Evolutionary conservation across 1,140 invertebrate genomes (phyloP).

Genomic region (Phymorhynchus buccinoides): DNA sequence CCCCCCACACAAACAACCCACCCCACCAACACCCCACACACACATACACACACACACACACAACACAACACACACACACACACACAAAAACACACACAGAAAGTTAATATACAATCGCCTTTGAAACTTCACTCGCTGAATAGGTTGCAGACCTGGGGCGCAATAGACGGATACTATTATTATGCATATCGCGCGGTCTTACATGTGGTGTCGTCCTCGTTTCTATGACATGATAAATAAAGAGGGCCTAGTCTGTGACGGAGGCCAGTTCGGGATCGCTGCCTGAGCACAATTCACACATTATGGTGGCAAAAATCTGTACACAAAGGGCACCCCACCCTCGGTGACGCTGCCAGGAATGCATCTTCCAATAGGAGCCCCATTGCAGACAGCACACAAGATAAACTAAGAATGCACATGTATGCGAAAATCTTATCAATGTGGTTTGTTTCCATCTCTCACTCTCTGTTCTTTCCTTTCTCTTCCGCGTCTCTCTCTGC

Average conservation of each 20-base stretch:
- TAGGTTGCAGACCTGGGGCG: too few relatives aligned
- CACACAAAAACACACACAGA: neutral
- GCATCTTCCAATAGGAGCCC: neutral
- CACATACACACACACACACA: neutral
- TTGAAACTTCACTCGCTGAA: too few relatives aligned
- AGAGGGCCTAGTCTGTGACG: neutral
- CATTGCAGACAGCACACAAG: too few relatives aligned
- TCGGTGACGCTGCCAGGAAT: neutral
- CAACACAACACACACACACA: neutral
- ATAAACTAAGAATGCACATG: too few relatives aligned
- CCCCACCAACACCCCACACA: too few relatives aligned
- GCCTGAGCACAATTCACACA: neutral
- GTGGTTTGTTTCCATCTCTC: too few relatives aligned
- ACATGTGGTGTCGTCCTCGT: neutral
- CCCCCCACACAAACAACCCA: too few relatives aligned
- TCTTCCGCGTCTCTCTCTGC: too few relatives aligned
- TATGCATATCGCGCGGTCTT: constrained; percentile 26
- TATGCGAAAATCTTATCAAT: too few relatives aligned
- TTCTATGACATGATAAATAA: neutral
- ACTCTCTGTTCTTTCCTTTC: too few relatives aligned
- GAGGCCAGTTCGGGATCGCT: neutral
- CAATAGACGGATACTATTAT: neutral
- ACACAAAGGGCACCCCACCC: neutral
- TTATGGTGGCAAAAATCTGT: neutral
- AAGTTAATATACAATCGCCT: too few relatives aligned